Conservation (phyloP, 2,888 invertebrate genomes). For the Tipula vernalis region DNA sequence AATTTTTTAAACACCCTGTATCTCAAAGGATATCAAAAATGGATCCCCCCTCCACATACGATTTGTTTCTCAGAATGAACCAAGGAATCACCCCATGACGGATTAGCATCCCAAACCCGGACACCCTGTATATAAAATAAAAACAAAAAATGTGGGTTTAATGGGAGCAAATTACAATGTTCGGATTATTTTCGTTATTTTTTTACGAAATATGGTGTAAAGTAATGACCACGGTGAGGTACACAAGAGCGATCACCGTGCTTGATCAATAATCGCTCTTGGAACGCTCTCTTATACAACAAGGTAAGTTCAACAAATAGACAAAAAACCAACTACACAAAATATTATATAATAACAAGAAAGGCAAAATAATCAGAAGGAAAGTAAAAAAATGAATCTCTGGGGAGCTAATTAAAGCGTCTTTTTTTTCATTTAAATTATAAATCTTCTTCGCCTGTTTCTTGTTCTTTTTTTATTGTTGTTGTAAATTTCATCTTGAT, state of each 20-base stretch:
- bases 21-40: too few relatives aligned
- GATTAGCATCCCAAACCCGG: too few relatives aligned
- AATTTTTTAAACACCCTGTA: too few relatives aligned
- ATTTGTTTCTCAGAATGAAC: too few relatives aligned
- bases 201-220: not conserved
- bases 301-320: not conserved
- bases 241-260: too few relatives aligned
- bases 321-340: not conserved
- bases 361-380: not conserved
- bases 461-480: not conserved
- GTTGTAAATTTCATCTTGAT: not conserved
- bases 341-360: not conserved
- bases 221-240: too few relatives aligned
- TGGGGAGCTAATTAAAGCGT: not conserved
- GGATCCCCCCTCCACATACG: too few relatives aligned
- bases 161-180: too few relatives aligned
- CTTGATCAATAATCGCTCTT: too few relatives aligned
- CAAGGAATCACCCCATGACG: too few relatives aligned
- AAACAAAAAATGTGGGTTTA: too few relatives aligned
- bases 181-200: not conserved
- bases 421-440: not conserved
- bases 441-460: not conserved
- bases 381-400: not conserved
- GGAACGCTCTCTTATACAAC: not conserved
- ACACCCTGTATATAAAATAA: too few relatives aligned